Evolutionary conservation across 2,797 vertebrate genomes (phyloP), one percentile per base, ranked within the genome.

Genomic region (Hyperoplus immaculatus): DNA sequence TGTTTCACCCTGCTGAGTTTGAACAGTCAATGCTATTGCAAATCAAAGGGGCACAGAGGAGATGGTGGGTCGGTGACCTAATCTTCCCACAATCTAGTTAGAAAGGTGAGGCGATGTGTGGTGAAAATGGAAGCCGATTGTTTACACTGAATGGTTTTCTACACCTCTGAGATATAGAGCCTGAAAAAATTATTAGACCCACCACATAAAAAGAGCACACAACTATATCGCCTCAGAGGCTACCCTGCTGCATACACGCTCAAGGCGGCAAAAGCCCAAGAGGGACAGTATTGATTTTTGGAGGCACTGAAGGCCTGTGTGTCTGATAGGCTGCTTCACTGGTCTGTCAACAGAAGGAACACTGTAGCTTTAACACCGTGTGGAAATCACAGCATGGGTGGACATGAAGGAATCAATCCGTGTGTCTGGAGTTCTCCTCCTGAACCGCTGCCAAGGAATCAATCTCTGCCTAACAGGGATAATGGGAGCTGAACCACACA

Each of bases 271-370:
- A 42, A 36, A 76, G 64, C 59, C 82, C 57, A 53, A 54, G 71
- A 67, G 71, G 29, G 29, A 29, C 29, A 29, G 43, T 83, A 93
- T 91, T 75, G 90, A 92, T 91, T 80, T 29, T 59, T 21, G 29
- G 68, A 75, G 69, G 56, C 5, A 13, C 54, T 73, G 67, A 70
- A 75, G 60, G 66, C 78, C 58, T 63, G 47, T 29, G 66, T 21
- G 64, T 12, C 59, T 66, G 74, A 82, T 58, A 60, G 77, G 82
- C 60, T 54, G 77, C 67, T 59, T 75, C 53, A 41, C 70, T 49
- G 47, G 69, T 70, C 63, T 68, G 58, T 67, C 65, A 68, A 69
- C 60, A 75, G 88, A 78, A 81, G 55, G 75, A 69, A 55, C 54
- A 41, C 59, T 38, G 77, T 65, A 13, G 80, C 80, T 76, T 80